phyloP scores from a whole-genome alignment of 2,888 invertebrate species.

The Byasa hedistus region DNA sequence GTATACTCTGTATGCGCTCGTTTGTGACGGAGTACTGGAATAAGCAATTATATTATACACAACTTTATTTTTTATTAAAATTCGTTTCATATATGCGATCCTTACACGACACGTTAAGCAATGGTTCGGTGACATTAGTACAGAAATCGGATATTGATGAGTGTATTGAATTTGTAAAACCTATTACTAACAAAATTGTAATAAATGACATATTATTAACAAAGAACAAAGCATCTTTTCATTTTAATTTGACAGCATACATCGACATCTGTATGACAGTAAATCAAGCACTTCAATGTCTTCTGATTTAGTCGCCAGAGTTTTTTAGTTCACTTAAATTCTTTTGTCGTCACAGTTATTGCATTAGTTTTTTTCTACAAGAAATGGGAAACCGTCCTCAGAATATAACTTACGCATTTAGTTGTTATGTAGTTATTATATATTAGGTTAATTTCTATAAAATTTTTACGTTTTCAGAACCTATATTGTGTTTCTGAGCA shows the following conservation, averaged over 20 bases:
- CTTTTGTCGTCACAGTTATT: not conserved
- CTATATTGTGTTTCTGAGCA: not conserved
- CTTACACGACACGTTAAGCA: conserved; percentile 60
- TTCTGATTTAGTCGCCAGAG: conserved; percentile 25
- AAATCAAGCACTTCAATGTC: conserved; percentile 17
- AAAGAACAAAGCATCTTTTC: conserved; percentile 51
- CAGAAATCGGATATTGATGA: conserved; percentile 46
- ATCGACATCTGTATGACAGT: conserved; percentile 6
- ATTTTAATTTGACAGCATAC: conserved; percentile 40
- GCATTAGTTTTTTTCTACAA: not conserved
- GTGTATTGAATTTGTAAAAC: conserved; percentile 55
- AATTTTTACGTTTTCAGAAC: not conserved
- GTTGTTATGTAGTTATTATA: not conserved
- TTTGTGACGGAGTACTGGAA: conserved; percentile 57
- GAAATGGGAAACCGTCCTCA: not conserved
- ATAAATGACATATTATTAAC: conserved; percentile 68
- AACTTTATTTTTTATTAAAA: not conserved
- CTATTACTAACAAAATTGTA: conserved; percentile 63
- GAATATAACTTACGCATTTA: not conserved
- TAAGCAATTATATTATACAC: conserved; percentile 1
- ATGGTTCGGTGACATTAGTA: conserved; percentile 46
- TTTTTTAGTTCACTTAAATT: conserved; percentile 10
- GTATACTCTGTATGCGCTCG: conserved; percentile 62
- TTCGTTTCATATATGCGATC: not conserved
- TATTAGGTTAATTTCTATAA: not conserved